Percentiles rank a stretch among this genome's conserved stretches.
phyloP scores from a whole-genome alignment of 2,113 vertebrate genomes.

The Glaucomys volans region DNA sequence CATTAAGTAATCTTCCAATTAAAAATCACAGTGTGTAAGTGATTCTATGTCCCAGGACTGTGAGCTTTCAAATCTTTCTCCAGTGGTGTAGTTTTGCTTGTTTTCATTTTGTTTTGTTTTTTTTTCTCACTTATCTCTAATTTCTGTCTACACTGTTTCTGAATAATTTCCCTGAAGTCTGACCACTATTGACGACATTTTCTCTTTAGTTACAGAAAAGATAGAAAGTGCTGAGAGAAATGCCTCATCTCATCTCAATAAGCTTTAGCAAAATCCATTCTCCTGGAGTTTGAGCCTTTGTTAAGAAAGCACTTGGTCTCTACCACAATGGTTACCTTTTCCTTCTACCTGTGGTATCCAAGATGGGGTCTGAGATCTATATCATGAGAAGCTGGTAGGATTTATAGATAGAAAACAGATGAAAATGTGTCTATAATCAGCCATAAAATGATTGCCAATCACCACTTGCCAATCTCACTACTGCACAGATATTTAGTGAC shows the following conservation, averaged over 20 bases:
- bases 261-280: not conserved
- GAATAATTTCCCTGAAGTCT: not conserved
- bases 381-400: not conserved
- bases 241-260: fast-evolving
- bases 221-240: not conserved
- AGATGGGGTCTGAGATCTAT: not conserved
- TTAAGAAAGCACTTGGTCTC: not conserved
- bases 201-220: not conserved
- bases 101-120: not conserved
- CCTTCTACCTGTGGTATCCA: not conserved
- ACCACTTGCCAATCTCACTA: no score
- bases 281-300: not conserved
- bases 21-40: not conserved
- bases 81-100: not conserved
- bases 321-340: not conserved
- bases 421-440: not conserved
- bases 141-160: no score
- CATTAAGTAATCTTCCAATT: not conserved
- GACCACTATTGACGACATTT: not conserved
- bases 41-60: no score
- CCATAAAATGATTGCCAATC: no score
- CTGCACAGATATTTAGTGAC: no score
- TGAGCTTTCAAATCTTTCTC: not conserved
- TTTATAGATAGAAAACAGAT: not conserved
- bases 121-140: not conserved